Percentiles rank a stretch among this genome's conserved stretches.
These are phyloP conservation scores for Eospalax fontanierii DNA, from an alignment of 2,797 vertebrate species.

Conservation along the genomic window DNA sequence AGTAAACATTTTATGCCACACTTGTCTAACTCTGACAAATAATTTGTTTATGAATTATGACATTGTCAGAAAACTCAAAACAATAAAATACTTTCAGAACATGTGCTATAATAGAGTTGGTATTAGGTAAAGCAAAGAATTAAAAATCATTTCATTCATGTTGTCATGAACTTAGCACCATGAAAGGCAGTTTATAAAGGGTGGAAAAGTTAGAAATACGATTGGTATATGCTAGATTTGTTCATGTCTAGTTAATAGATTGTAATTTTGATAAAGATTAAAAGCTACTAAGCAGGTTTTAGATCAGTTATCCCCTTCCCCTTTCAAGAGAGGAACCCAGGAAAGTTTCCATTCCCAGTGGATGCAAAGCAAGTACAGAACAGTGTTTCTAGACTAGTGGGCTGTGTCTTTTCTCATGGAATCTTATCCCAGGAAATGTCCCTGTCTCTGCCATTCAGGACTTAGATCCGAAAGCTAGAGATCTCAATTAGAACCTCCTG, in stretches of 20 bases:
- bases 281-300: conserved; percentile 51
- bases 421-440: neutral
- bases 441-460: neutral
- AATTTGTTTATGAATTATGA: conserved; percentile 66
- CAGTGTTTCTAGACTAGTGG: neutral
- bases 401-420: fast-evolving
- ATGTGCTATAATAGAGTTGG: neutral
- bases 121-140: neutral
- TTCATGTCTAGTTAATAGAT: conserved; percentile 66
- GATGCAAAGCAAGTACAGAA: neutral
- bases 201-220: conserved; percentile 77
- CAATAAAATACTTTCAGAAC: conserved; percentile 44
- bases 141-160: neutral
- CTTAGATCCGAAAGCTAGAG: fast-evolving
- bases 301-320: neutral
- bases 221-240: conserved; percentile 74
- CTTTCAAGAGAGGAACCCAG: fast-evolving
- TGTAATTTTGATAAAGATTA: conserved; percentile 73
- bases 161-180: neutral
- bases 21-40: conserved; percentile 35
- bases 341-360: neutral
- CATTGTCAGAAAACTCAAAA: conserved; percentile 19
- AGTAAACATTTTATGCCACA: conserved; percentile 64
- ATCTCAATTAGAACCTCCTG: neutral
- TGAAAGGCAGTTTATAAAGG: neutral